phyloP scores from a whole-genome alignment of 2,888 invertebrate genomes.

The Allacma fusca region DNA sequence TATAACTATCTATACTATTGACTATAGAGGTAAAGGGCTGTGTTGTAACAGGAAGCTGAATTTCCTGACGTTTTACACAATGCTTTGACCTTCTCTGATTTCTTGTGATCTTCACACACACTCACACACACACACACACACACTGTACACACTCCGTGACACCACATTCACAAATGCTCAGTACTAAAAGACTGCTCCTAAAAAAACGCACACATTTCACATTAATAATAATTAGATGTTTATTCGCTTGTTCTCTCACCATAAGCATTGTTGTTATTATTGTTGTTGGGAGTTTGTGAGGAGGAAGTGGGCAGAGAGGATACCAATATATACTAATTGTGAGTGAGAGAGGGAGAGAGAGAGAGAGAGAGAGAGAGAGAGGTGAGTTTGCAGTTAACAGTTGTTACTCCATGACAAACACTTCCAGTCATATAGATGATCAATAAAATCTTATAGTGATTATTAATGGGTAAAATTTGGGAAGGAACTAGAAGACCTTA shows the following conservation, averaged over 20 bases:
- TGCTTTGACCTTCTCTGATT: conserved; percentile 25
- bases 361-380: background rate
- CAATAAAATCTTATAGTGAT: background rate
- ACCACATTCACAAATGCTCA: no score
- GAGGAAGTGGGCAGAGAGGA: no score
- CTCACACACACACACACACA: background rate
- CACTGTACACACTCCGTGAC: no score
- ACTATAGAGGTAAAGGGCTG: background rate
- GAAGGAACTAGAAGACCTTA: background rate
- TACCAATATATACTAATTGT: no score
- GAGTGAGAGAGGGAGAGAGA: background rate
- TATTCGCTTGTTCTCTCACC: no score
- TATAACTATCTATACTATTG: background rate
- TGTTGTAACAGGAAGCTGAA: conserved; percentile 16
- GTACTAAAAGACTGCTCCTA: no score
- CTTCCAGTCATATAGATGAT: background rate
- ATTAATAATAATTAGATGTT: no score
- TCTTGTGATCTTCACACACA: conserved; percentile 17
- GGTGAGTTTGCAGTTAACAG: background rate
- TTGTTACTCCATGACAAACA: background rate
- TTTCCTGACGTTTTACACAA: conserved; percentile 22
- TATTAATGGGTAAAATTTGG: conserved; percentile 5
- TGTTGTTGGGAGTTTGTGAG: no score
- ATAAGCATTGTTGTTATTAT: no score
- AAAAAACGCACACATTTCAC: no score